Base-by-base conservation (phyloP, 2,113 vertebrate genomes). In the Zeus faber region DNA sequence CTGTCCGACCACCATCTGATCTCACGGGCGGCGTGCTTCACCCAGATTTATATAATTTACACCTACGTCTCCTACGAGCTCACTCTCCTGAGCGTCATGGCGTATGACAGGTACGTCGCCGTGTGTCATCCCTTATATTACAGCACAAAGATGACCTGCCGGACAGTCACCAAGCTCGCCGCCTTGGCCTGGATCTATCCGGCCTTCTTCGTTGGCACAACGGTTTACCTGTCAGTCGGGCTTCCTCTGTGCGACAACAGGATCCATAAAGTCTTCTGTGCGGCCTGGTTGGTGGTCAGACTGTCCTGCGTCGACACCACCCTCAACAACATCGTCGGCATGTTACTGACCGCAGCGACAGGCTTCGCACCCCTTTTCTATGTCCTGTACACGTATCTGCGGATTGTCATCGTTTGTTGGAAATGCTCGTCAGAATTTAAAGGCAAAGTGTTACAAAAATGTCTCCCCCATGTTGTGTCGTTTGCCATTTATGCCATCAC, bases 101-200 rank as follows among this genome's bases (percentile, higher is more conserved):
- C 83, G 23, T 81, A 82, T 17, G 81, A 89, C 22, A 62, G 70
- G 41, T 84, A 76, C n/a, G 14, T 77, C 41, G 86, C 85, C 27
- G 87, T 88, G 45, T 67, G 84, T 40, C 78, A 75, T n/a, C 84
- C 86, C 1, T 58, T 86, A 55, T 9, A 76, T 2, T 88, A 88
- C 6, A 43, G 57, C 2, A 63, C 20, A n/a, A 85, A 77, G 10
- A 88, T 89, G 55, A 85, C 82, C 18, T 54, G 17, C 9, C n/a
- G 21, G 13, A 53, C 26, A 6, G 78, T 72, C 9, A 0, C 55
- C 1, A 59, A 25, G 21, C 53, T 81, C 0, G 55, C 76, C 0
- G 41, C 22, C 10, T 31, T 26, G 41, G 10, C 58, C 18, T 80
- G 72, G 4, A 2, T 48, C 6, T 77, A 70, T 18, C 72, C 72